Percentiles rank a stretch among this genome's conserved stretches.
These are phyloP conservation scores for Lytechinus variegatus DNA, from an alignment of 35 echinoderm and acorn worm species.

Conservation along the genomic window DNA sequence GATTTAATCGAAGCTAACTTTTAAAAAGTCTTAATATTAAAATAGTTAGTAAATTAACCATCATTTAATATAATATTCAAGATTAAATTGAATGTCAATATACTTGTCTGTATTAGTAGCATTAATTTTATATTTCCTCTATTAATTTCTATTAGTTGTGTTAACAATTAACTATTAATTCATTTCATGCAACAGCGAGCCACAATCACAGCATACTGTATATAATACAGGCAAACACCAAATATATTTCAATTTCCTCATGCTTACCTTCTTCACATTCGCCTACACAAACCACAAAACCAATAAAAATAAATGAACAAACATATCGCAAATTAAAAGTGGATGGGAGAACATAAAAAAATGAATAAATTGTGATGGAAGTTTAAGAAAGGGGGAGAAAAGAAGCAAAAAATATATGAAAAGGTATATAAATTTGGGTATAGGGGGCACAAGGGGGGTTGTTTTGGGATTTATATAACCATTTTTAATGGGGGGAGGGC, in stretches of 20 bases:
- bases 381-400: neutral
- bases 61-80: neutral
- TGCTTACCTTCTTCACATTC: constrained; percentile 11
- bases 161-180: neutral
- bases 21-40: too few species aligned
- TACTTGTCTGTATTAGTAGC: too few species aligned
- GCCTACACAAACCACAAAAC: neutral
- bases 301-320: neutral
- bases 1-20: too few species aligned
- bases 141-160: neutral
- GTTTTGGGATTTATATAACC: neutral
- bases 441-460: neutral
- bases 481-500: neutral
- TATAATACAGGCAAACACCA: neutral
- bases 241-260: neutral
- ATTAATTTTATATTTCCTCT: neutral
- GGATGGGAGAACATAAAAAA: neutral
- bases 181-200: neutral
- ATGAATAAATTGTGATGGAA: neutral
- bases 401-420: neutral
- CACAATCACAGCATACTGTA: neutral
- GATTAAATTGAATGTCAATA: too few species aligned
- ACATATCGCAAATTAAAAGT: neutral
- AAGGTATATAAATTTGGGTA: neutral
- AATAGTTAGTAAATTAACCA: neutral